phyloP scores from a whole-genome alignment of 2,113 vertebrate species.

The Corythaixoides concolor region DNA sequence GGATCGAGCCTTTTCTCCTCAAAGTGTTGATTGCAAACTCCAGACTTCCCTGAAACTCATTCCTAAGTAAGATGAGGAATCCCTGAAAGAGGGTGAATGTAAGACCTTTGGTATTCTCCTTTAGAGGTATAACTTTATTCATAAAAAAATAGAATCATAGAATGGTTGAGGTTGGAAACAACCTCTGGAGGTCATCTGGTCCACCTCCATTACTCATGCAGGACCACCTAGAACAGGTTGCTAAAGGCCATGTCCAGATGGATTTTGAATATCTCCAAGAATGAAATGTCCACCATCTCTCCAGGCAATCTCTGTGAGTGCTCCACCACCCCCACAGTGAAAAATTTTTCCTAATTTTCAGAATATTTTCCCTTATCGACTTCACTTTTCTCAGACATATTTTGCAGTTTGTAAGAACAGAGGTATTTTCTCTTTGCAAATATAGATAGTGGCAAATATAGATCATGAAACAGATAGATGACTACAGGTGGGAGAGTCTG shows the following conservation, averaged over 20 bases:
- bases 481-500: not conserved
- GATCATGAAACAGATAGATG: not conserved
- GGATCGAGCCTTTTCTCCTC: not conserved
- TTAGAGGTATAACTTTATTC: not conserved
- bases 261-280: not conserved
- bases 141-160: not conserved
- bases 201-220: not conserved
- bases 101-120: not conserved
- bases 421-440: not conserved
- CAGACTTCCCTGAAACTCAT: not conserved
- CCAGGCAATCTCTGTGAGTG: fast-evolving
- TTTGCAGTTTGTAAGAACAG: not conserved
- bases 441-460: not conserved
- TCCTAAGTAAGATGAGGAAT: not conserved
- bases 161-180: not conserved
- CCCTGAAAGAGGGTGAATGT: not conserved
- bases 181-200: not conserved
- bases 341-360: not conserved
- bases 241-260: not conserved
- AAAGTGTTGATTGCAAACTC: not conserved
- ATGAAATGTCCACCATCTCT: not conserved
- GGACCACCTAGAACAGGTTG: not conserved
- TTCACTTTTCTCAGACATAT: not conserved
- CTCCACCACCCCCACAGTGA: not conserved
- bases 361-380: not conserved